Conservation (phyloP, 2,797 vertebrate genomes). For the Bovichtus diacanthus region DNA sequence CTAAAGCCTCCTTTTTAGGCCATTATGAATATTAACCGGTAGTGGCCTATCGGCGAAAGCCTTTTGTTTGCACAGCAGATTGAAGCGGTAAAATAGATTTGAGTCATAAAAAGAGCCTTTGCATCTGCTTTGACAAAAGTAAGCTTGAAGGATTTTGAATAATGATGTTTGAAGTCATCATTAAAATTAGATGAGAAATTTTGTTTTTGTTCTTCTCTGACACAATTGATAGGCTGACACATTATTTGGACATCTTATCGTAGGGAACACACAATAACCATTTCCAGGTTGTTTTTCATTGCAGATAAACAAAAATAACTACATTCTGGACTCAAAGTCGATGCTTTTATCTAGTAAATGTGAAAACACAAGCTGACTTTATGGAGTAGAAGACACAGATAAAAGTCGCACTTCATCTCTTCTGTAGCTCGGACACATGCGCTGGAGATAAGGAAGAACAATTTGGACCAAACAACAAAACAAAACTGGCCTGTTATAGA, state of each 20-base stretch:
- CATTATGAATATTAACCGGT: slow-evolving; percentile 63
- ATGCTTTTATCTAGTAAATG: slow-evolving; percentile 42
- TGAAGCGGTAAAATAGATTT: slow-evolving; percentile 52
- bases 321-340: slow-evolving; percentile 30
- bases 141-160: slow-evolving; percentile 17
- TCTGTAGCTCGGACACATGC: neutral
- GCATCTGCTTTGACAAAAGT: slow-evolving; percentile 34
- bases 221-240: neutral
- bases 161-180: slow-evolving; percentile 13
- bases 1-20: slow-evolving; percentile 60
- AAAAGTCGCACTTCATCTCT: slow-evolving; percentile 27
- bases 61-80: slow-evolving; percentile 71
- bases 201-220: slow-evolving; percentile 1
- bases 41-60: slow-evolving; percentile 40
- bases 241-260: slow-evolving; percentile 20
- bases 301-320: slow-evolving; percentile 38
- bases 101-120: slow-evolving; percentile 43
- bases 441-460: slow-evolving; percentile 36
- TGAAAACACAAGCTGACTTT: slow-evolving; percentile 28
- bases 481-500: neutral
- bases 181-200: slow-evolving; percentile 26
- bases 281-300: slow-evolving; percentile 26
- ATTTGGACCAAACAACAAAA: slow-evolving; percentile 33
- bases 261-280: neutral
- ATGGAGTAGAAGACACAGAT: slow-evolving; percentile 13